phyloP scores from a whole-genome alignment of 2,888 invertebrate species.

The Xanthia icteritia region DNA sequence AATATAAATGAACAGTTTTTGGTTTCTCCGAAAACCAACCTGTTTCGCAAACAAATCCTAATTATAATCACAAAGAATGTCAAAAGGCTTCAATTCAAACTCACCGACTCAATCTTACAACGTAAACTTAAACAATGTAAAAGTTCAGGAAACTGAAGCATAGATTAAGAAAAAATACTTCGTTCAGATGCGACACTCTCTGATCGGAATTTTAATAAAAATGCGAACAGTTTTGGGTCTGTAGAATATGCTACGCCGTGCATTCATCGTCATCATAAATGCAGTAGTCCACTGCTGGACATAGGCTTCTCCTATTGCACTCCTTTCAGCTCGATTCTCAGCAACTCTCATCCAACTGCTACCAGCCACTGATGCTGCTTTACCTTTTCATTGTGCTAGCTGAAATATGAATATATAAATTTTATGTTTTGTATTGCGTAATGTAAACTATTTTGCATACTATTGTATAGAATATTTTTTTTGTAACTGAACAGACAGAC shows the following conservation, averaged over 20 bases:
- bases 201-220: background rate
- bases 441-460: no score
- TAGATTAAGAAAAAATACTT: conserved; percentile 1
- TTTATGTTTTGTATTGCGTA: no score
- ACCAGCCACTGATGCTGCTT: no score
- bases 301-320: no score
- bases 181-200: conserved; percentile 2
- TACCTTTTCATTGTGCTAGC: no score
- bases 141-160: conserved; percentile 48
- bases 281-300: no score
- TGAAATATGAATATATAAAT: no score
- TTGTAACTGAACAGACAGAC: no score
- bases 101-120: conserved; percentile 49
- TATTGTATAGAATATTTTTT: no score
- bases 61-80: conserved; percentile 58
- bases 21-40: conserved; percentile 20
- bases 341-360: background rate
- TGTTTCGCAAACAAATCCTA: conserved; percentile 42
- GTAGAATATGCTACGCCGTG: background rate
- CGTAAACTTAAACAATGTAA: conserved; percentile 57
- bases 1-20: conserved; percentile 14
- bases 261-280: background rate
- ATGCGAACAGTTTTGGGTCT: background rate
- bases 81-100: conserved; percentile 46
- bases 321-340: no score